Percentiles rank a stretch among this genome's conserved stretches.
Evolutionary conservation across 2,888 invertebrate genomes (phyloP).

Genomic region (Subacronicta megacephala): DNA sequence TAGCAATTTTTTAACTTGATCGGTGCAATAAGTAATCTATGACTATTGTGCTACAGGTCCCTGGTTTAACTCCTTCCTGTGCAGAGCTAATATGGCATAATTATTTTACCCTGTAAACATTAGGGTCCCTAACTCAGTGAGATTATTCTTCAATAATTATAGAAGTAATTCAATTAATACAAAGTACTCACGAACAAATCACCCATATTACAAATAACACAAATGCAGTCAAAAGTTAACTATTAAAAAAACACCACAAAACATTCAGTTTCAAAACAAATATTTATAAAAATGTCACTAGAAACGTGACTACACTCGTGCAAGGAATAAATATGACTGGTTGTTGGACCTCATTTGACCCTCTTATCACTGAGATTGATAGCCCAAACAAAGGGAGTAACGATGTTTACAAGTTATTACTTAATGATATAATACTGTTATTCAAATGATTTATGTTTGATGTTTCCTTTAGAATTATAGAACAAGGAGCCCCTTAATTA

Average conservation of each 20-base stretch:
- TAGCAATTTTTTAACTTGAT: no score
- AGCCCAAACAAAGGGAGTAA: conserved; percentile 52
- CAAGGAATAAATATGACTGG: conserved; percentile 46
- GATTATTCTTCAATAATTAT: no score
- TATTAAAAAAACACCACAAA: conserved; percentile 18
- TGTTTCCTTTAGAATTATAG: conserved; percentile 12
- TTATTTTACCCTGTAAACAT: no score
- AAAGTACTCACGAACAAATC: conserved; percentile 70
- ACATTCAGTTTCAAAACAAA: conserved; percentile 25
- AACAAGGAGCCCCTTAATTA: background rate
- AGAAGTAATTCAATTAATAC: background rate
- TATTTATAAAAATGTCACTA: conserved; percentile 13
- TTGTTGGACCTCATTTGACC: conserved; percentile 44
- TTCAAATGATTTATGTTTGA: conserved; percentile 4
- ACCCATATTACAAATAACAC: conserved; percentile 59
- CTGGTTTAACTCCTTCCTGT: background rate
- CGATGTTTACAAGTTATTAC: conserved; percentile 53
- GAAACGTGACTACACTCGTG: conserved; percentile 45
- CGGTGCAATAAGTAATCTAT: background rate
- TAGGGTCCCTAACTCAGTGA: no score
- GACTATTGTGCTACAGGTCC: background rate
- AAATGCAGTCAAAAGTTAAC: conserved; percentile 9
- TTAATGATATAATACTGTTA: conserved; percentile 34
- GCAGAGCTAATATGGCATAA: background rate
- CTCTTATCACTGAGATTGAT: conserved; percentile 58